Base-by-base conservation (phyloP, 1,140 invertebrate species). In the Cyclargus thomasi region DNA sequence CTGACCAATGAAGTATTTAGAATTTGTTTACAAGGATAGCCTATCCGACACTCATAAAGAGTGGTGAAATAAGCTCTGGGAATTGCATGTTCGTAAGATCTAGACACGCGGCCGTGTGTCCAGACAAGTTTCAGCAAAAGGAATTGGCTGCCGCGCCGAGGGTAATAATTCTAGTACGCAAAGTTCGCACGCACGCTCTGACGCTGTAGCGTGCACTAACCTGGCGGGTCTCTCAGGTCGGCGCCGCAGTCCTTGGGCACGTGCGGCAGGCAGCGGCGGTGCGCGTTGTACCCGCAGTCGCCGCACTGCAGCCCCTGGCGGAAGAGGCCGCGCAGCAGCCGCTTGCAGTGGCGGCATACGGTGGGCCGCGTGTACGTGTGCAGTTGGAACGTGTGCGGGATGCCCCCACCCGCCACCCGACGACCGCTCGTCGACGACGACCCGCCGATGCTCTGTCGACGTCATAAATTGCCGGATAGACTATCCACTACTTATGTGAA, bases 221-320 rank as follows among this genome's bases (percentile, higher is more conserved):
- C 91, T 67, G 90, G 81, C 62, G 81, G 80, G 71, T 94, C 93
- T 23, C 91, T 83, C 11, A 92, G 91, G 89, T 99, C 97, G 16
- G 97, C 98, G 17, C 96, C 95, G 92, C 98, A 99, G 89, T 99
- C 97, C 91, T 97, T 98, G 18, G 98, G 97, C 74, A 99, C 96
- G 90, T 95, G 95, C 22, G 97, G 96, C 71, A 97, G 93, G 90
- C 98, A 99, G 90, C 99, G 99, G 85, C 99, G 97, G 90, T 99
- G 98, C 69, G 96, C 97, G 92, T 99, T 99, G 90, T 98, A 99
- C 85, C 98, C 97, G 86, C 98, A 99, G 92, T 99, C 98, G 91
- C 97, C 97, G 89, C 99, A 99, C 87, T 99, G 98, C 67, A 99
- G 88, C 57, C 99, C 99, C 97, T 99, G 99, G 82, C 98, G 96